Percentiles rank a stretch among this genome's conserved stretches.
Evolutionary conservation across 2,797 vertebrate species (phyloP).

Genomic region (Paratrypauchen microcephalus): DNA sequence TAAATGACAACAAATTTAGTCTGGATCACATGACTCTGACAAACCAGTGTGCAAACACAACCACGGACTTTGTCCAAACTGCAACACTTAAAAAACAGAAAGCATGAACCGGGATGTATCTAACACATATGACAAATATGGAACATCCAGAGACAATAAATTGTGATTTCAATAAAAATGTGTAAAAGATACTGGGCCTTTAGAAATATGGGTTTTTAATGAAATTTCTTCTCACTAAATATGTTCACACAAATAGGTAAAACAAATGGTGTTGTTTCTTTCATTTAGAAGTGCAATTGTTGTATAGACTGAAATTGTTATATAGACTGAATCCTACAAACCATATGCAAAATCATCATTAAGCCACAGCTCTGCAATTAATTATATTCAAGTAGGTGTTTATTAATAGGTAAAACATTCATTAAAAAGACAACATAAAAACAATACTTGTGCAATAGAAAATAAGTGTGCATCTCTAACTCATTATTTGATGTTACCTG

Average conservation of each 20-base stretch:
- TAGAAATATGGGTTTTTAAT: background rate
- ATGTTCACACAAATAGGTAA: background rate
- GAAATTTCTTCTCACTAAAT: background rate
- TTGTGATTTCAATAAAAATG: constrained; percentile 1
- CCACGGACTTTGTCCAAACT: constrained; percentile 70
- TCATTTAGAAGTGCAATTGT: constrained; percentile 5
- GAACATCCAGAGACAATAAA: constrained; percentile 39
- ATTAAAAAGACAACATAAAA: constrained; percentile 53
- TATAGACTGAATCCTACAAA: background rate
- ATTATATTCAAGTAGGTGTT: constrained; percentile 65
- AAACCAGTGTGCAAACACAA: constrained; percentile 58
- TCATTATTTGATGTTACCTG: constrained; percentile 16
- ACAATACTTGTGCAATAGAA: constrained; percentile 59
- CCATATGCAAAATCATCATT: constrained; percentile 31
- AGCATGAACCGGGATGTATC: constrained; percentile 14
- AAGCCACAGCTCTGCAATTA: constrained; percentile 46
- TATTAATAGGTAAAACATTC: constrained; percentile 64
- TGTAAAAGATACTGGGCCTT: too few species aligned
- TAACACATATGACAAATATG: constrained; percentile 37
- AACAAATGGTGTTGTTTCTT: background rate
- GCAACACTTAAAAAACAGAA: constrained; percentile 32
- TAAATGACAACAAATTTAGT: constrained; percentile 21
- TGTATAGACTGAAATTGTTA: background rate
- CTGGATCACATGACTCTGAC: constrained; percentile 44
- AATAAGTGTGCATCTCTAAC: constrained; percentile 57